Conservation (phyloP, 2,797 vertebrate genomes). For the Trematomus bernacchii region DNA sequence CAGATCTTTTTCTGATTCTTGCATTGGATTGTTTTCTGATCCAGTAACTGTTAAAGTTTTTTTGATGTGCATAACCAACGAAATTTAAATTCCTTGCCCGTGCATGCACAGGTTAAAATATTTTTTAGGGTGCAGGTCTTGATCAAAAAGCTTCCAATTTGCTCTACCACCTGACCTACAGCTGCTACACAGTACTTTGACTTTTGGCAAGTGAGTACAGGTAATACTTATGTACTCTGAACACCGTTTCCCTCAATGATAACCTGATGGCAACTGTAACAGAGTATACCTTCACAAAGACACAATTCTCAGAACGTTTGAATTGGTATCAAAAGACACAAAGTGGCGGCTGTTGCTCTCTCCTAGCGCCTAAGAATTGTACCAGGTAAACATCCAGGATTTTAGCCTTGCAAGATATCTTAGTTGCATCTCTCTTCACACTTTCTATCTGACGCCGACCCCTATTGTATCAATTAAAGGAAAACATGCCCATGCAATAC, state of each 20-base stretch:
- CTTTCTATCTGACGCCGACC: neutral
- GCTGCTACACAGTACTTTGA: neutral
- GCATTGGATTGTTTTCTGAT: too few species aligned
- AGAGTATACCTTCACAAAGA: too few species aligned
- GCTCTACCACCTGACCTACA: neutral
- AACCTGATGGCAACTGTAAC: neutral
- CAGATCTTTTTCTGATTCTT: too few species aligned
- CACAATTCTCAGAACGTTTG: neutral
- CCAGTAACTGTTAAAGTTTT: too few species aligned
- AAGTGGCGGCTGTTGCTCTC: neutral
- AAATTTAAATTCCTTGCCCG: neutral
- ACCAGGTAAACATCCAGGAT: neutral
- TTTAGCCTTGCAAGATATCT: neutral
- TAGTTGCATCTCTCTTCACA: neutral
- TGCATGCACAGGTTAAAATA: neutral
- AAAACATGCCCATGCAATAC: neutral
- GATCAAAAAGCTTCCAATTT: neutral
- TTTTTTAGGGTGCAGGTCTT: too few species aligned
- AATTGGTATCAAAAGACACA: conserved; percentile 1
- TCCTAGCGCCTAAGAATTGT: neutral
- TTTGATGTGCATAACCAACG: too few species aligned
- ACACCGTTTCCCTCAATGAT: neutral
- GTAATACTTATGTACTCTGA: neutral
- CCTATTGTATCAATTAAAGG: neutral
- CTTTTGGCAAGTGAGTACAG: neutral